phyloP scores from a whole-genome alignment of 2,888 invertebrate species.

The Ethmia dodecea region DNA sequence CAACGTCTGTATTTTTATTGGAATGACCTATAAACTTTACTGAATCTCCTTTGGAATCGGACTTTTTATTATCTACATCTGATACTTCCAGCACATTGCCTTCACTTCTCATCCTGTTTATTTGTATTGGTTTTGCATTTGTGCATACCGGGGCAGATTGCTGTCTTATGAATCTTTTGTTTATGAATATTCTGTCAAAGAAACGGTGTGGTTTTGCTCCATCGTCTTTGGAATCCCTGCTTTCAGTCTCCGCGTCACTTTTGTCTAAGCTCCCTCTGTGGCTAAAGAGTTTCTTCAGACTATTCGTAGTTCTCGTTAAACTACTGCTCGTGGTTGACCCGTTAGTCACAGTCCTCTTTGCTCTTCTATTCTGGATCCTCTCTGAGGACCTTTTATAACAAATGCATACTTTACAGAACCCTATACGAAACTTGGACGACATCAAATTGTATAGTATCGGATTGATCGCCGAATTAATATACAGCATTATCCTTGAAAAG shows the following conservation, averaged over 20 bases:
- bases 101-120: conserved; percentile 61
- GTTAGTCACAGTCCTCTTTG: conserved; percentile 75
- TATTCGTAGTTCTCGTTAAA: conserved; percentile 78
- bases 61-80: conserved; percentile 32
- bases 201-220: conserved; percentile 35
- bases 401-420: conserved; percentile 84
- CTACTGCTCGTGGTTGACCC: conserved; percentile 80
- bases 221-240: conserved; percentile 41
- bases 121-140: conserved; percentile 40
- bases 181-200: conserved; percentile 54
- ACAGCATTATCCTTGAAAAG: conserved; percentile 91
- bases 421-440: conserved; percentile 92
- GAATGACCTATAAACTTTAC: conserved; percentile 55
- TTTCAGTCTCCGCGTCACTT: conserved; percentile 46
- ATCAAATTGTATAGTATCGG: conserved; percentile 95
- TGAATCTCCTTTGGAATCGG: conserved; percentile 24
- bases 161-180: conserved; percentile 54
- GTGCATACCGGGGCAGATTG: conserved; percentile 62
- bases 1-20: conserved; percentile 50
- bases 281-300: conserved; percentile 69
- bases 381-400: conserved; percentile 65
- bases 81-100: conserved; percentile 47
- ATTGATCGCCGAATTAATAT: conserved; percentile 93
- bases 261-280: conserved; percentile 64
- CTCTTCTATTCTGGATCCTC: conserved; percentile 55